Percentiles rank a stretch among this genome's conserved stretches.
Conservation (phyloP, 2,888 invertebrate species). For the Eristalis arbustorum region DNA sequence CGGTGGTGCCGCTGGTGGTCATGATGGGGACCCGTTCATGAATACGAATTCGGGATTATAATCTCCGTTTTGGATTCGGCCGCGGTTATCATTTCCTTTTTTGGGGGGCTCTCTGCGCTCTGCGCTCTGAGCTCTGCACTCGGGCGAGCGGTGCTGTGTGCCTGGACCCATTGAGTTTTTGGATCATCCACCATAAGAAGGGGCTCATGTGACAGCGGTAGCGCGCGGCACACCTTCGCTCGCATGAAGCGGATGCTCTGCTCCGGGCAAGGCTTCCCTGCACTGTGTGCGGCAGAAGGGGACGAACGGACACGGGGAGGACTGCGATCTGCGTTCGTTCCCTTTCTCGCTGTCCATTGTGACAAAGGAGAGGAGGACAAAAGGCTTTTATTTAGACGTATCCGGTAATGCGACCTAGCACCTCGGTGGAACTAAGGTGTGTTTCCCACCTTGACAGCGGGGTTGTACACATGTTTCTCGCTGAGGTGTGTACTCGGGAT, state of each 20-base stretch:
- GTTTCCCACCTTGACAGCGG: constrained; percentile 33
- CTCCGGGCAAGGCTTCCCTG: constrained; percentile 20
- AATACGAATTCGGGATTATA: constrained; percentile 68
- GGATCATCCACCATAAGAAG: constrained; percentile 58
- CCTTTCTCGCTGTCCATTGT: neutral
- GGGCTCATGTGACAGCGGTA: constrained; percentile 34
- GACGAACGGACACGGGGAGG: constrained; percentile 17
- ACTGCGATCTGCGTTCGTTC: neutral
- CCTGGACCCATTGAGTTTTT: constrained; percentile 54
- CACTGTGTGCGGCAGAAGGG: neutral
- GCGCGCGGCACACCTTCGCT: constrained; percentile 56
- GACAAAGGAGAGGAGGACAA: constrained; percentile 56
- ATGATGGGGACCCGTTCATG: constrained; percentile 48
- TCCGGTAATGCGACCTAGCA: constrained; percentile 70
- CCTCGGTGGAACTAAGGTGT: constrained; percentile 63
- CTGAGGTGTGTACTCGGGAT: neutral
- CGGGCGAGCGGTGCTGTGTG: constrained; percentile 22
- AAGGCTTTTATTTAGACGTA: constrained; percentile 68
- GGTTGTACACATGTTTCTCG: constrained; percentile 18
- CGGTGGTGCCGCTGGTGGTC: constrained; percentile 36
- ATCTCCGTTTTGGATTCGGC: constrained; percentile 58
- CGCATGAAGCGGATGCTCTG: constrained; percentile 53
- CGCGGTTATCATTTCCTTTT: constrained; percentile 66
- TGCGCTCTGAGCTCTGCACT: neutral
- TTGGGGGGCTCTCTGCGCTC: constrained; percentile 39